Conservation (phyloP, 92 coral and sea anemone genomes). For the Phymanthus crucifer region DNA sequence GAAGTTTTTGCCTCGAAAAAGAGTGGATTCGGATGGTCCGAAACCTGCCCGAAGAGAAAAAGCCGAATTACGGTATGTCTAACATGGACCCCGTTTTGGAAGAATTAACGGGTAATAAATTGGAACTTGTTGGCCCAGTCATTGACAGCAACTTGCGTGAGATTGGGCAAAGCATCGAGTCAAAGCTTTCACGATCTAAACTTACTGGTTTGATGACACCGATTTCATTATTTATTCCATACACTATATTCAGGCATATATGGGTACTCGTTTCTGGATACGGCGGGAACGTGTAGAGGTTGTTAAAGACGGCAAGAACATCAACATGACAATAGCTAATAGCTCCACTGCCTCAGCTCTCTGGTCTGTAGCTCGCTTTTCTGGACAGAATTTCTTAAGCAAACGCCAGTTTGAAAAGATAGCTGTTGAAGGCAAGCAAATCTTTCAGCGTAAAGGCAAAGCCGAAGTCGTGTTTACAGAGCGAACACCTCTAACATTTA, state of each 20-base stretch:
- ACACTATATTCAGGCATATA: not conserved
- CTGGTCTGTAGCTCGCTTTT: not conserved
- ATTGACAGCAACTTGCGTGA: not conserved
- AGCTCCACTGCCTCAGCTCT: not conserved
- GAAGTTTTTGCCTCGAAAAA: not conserved
- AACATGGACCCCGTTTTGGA: not conserved
- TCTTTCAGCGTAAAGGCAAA: not conserved
- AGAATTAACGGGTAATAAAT: not conserved
- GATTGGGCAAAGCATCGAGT: not conserved
- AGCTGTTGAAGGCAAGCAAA: not conserved
- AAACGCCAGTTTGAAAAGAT: not conserved
- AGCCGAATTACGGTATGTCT: not conserved
- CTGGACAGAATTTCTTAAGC: not conserved
- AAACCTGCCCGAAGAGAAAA: not conserved
- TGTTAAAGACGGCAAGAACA: not conserved
- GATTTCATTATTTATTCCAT: not conserved
- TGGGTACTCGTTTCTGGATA: not conserved
- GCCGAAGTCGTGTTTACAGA: not conserved
- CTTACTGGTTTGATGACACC: not conserved
- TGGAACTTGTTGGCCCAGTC: not conserved
- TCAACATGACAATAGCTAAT: not conserved
- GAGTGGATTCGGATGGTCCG: not conserved
- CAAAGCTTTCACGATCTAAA: not conserved
- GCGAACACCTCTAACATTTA: not conserved
- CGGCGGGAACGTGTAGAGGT: not conserved